Evolutionary conservation across 2,113 vertebrate genomes (phyloP), one percentile per base, ranked within the genome.

Genomic region (Pluvialis apricaria): DNA sequence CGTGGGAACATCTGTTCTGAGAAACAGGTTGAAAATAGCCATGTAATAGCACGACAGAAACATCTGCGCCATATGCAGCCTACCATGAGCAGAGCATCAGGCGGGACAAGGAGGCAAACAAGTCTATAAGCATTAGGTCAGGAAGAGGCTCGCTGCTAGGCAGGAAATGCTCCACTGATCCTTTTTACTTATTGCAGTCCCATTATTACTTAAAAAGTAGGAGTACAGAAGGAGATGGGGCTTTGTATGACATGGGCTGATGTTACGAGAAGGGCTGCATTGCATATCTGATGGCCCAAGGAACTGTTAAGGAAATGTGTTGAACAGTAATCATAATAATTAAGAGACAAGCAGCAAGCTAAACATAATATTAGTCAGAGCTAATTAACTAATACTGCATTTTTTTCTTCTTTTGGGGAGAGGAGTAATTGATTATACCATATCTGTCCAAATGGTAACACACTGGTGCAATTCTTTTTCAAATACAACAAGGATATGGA

Each of bases 1-100:
- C 38, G 10, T n/a, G 68, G 94, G 86, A 97, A 97, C 96, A 98
- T 97, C 97, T 98, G 97, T 88, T 98, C 86, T 1, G 19, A 96
- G 96, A 95, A 94, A 86, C 85, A 90, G 82, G 93, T 96, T 96
- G 95, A 97, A 96, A 96, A 97, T 83, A 96, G 91, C 32, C 52
- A 62, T 94, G 88, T 80, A 68, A 88, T 90, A 85, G 89, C 82
- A 95, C 10, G 31, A 92, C 81, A 94, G 94, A 93, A 96, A 96
- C 94, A 95, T 95, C 92, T 96, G 93, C 0, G 5, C 64, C 32
- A 14, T 62, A 58, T 21, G 71, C 82, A 87, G 51, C 57, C 64
- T 66, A 70, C 70, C 62, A 45, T 20, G 45, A 89, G 76, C 62
- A 58, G 57, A 73, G 18, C 44, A 60, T 49, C 15, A 2, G 60